A percentile compares a stretch with the other conserved stretches of the same genome.
Evolutionary conservation across 2,888 invertebrate genomes (phyloP).

Genomic region (Metallyticus violacea): DNA sequence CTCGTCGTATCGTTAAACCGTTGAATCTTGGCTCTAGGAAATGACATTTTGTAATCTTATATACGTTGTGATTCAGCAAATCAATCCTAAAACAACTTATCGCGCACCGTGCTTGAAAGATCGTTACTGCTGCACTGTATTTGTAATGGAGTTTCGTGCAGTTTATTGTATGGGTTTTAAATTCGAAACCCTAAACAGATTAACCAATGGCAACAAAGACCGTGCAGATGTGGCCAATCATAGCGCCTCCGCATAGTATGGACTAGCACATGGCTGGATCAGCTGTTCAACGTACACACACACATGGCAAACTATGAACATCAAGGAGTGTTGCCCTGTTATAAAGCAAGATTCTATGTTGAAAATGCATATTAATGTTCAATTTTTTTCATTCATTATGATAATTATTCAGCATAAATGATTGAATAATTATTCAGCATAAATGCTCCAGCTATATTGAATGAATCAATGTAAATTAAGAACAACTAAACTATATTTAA

Average conservation of each 20-base stretch:
- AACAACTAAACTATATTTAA: too few species aligned
- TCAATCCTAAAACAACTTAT: not conserved
- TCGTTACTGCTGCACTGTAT: not conserved
- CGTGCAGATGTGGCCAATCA: not conserved
- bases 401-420: too few species aligned
- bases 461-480: too few species aligned
- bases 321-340: too few species aligned
- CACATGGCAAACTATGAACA: too few species aligned
- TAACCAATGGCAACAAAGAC: not conserved
- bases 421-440: too few species aligned
- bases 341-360: too few species aligned
- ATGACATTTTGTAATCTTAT: slow-evolving; percentile 48
- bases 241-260: not conserved
- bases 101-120: not conserved
- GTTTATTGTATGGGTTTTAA: not conserved
- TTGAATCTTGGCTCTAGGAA: slow-evolving; percentile 56
- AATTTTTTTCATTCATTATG: too few species aligned
- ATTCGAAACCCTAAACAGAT: not conserved
- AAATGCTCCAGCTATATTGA: too few species aligned
- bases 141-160: not conserved
- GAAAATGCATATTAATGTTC: too few species aligned
- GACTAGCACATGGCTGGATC: not conserved
- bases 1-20: slow-evolving; percentile 55
- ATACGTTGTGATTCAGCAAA: not conserved
- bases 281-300: not conserved